Base-by-base conservation (phyloP, 1,140 invertebrate genomes). In the Drosophila burlai region DNA sequence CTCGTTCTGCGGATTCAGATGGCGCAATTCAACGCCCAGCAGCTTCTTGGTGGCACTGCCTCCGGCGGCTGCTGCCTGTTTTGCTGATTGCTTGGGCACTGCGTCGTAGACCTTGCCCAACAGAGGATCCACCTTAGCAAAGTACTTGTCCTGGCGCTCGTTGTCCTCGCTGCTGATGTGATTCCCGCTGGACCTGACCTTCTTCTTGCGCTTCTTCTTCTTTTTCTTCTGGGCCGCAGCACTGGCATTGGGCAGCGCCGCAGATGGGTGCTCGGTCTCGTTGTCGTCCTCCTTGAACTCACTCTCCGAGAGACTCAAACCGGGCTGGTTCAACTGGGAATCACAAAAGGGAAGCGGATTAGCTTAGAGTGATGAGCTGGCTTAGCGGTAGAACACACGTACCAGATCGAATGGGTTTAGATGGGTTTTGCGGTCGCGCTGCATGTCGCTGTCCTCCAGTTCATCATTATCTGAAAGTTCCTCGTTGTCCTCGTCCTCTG, bases 1-100 rank as follows among this genome's bases (percentile, higher is more conserved):
- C 94, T 98, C 98, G 93, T 97, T 97, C 60, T 96, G 96, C 36
- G 96, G 95, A 94, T 97, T 98, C 5, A 98, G 93, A 93, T 97
- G 94, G 90, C 96, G 97, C 59, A 95, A 94, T 54, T 97, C 95
- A 4, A 97, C 93, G 34, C 84, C 93, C 11, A 97, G 85, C 40
- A 96, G 91, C 59, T 94, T 93, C 60, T 95, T 94, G 59, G 93
- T 93, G 5, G 92, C 79, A 15, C 16, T 73, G 49, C 26, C 59
- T 21, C 52, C 58, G 3, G 60, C 15, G 10, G 40, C 47, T 11
- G 36, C 75, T 10, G 61, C 47, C 42, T 63, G 50, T 21, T 91
- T 92, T 16, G 74, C 66, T 26, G 68, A 59, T 45, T 92, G 86
- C 43, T 77, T 86, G 24, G 91, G 72, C 13, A 76, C 79, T 2